Percentiles rank a stretch among this genome's conserved stretches.
Evolutionary conservation across 1,140 invertebrate species (phyloP).

Genomic region (Archegozetes longisetosus): DNA sequence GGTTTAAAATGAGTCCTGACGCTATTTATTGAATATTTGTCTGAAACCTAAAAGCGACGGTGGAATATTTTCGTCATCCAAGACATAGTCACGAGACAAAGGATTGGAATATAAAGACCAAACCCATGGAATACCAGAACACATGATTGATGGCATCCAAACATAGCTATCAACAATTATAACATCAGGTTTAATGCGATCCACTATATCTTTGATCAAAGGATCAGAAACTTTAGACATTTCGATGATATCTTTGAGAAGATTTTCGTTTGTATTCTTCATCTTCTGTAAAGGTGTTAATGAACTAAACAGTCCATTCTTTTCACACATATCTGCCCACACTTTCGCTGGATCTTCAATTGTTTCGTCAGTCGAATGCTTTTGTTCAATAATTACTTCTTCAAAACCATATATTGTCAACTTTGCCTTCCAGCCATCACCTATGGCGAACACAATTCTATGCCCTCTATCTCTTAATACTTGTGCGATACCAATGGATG

Average conservation of each 20-base stretch:
- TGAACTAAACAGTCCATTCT: neutral
- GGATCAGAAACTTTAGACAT: neutral
- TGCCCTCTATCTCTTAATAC: neutral
- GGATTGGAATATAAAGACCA: neutral
- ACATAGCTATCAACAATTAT: neutral
- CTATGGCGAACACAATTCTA: conserved; percentile 9
- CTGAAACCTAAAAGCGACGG: neutral
- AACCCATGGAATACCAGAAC: neutral
- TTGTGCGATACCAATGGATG: conserved; percentile 6
- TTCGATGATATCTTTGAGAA: neutral
- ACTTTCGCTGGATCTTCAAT: neutral
- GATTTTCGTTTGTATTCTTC: neutral
- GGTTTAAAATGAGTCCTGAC: neutral
- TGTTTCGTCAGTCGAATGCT: neutral
- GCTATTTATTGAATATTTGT: neutral
- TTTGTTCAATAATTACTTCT: conserved; percentile 6
- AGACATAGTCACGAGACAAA: neutral
- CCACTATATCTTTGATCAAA: neutral
- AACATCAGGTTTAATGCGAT: neutral
- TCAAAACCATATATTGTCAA: neutral
- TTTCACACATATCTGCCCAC: neutral
- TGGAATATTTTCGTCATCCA: neutral
- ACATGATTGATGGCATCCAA: neutral
- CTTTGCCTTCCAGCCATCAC: neutral
- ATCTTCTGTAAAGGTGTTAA: neutral